A percentile compares a stretch with the other conserved stretches of the same genome.
Evolutionary conservation across 2,113 vertebrate species (phyloP).

Genomic region (Scortum barcoo): DNA sequence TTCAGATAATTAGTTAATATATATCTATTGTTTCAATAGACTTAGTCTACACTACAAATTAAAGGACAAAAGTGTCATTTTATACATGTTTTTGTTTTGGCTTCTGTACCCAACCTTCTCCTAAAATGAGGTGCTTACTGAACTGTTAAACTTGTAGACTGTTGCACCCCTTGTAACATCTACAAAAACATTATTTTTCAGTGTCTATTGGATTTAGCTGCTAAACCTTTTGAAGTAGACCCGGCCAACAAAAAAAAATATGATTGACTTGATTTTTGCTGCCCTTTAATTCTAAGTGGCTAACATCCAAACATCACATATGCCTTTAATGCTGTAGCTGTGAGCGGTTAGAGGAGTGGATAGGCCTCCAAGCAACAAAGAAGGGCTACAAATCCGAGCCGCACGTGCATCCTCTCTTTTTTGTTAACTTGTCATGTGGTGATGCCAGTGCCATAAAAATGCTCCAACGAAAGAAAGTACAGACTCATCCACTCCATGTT

Average conservation of each 20-base stretch:
- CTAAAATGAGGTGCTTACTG: too few relatives aligned
- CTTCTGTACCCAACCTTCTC: too few relatives aligned
- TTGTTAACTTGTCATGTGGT: neutral
- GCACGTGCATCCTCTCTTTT: neutral
- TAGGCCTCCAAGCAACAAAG: neutral
- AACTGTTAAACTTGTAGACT: too few relatives aligned
- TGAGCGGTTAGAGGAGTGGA: neutral
- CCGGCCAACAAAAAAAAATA: neutral
- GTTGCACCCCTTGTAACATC: neutral
- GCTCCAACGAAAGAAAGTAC: neutral
- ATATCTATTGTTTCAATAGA: too few relatives aligned
- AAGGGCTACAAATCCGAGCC: neutral
- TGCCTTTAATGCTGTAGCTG: neutral
- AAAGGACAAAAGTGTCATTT: too few relatives aligned
- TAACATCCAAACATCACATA: neutral
- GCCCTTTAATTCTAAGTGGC: neutral
- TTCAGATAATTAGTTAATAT: too few relatives aligned
- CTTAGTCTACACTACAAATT: too few relatives aligned
- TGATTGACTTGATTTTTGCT: too few relatives aligned
- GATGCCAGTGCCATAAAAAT: slow-evolving; percentile 12
- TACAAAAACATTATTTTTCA: neutral
- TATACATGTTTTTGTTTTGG: too few relatives aligned
- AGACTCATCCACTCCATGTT: neutral
- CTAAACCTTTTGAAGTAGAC: neutral
- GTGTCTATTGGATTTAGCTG: neutral